Evolutionary conservation across 2,888 invertebrate species (phyloP).

Genomic region (Trissolcus japonicus): DNA sequence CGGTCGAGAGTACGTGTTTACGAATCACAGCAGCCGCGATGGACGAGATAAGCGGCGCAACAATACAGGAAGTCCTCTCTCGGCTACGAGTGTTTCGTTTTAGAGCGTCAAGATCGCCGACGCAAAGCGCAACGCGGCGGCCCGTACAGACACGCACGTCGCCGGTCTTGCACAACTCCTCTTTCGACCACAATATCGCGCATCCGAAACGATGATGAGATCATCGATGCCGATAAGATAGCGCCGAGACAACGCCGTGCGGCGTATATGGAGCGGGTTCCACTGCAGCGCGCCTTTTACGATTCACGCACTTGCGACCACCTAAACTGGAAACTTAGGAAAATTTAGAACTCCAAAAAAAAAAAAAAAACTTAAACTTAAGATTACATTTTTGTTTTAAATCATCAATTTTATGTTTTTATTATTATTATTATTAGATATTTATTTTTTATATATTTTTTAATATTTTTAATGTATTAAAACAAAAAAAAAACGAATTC

Average conservation of each 20-base stretch:
- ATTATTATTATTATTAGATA: too few relatives aligned
- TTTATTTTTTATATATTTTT: too few relatives aligned
- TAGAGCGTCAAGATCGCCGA: slow-evolving; percentile 56
- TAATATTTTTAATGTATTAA: too few relatives aligned
- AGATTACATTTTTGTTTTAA: too few relatives aligned
- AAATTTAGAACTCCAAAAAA: slow-evolving; percentile 34
- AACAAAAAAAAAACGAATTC: not conserved
- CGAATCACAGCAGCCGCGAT: slow-evolving; percentile 59
- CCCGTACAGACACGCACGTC: slow-evolving; percentile 48
- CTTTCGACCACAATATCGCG: slow-evolving; percentile 40
- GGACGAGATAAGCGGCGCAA: slow-evolving; percentile 71
- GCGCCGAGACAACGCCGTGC: slow-evolving; percentile 50
- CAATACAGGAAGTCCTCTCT: slow-evolving; percentile 70
- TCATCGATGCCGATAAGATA: slow-evolving; percentile 68
- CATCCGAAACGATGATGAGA: slow-evolving; percentile 62
- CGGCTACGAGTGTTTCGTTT: slow-evolving; percentile 72
- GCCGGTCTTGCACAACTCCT: slow-evolving; percentile 23
- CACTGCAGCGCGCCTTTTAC: slow-evolving; percentile 52
- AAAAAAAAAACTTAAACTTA: too few relatives aligned
- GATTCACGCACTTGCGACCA: slow-evolving; percentile 47
- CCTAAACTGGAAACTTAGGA: slow-evolving; percentile 54
- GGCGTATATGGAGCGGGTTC: slow-evolving; percentile 57
- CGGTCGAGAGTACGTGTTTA: not conserved
- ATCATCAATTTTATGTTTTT: too few relatives aligned
- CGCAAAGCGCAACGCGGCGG: slow-evolving; percentile 28